A percentile compares a stretch with the other conserved stretches of the same genome.
These are phyloP conservation scores for Ceratothoa steindachneri DNA, from an alignment of 2,888 invertebrate species.

Conservation along the genomic window DNA sequence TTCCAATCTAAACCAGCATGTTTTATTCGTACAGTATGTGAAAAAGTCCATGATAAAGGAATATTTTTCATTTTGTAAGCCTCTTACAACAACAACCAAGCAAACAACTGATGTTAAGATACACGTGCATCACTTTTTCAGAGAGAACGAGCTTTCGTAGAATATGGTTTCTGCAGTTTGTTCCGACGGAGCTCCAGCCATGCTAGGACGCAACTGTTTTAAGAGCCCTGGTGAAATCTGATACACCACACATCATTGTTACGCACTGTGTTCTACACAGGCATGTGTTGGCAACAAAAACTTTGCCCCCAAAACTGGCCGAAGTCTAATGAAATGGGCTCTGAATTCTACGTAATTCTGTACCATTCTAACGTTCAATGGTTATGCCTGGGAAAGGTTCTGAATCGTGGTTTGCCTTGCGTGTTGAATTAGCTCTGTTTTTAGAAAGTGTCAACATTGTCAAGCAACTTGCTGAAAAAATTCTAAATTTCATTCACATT, in stretches of 20 bases:
- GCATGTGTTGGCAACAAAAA: too few relatives aligned
- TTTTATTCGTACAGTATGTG: too few relatives aligned
- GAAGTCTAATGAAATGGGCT: slow-evolving; percentile 31
- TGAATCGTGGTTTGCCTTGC: slow-evolving; percentile 26
- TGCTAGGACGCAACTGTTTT: slow-evolving; percentile 26
- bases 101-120: slow-evolving; percentile 6
- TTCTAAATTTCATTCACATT: slow-evolving; percentile 31
- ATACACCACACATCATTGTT: slow-evolving; percentile 17
- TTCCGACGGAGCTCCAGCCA: slow-evolving; percentile 23
- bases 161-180: too few relatives aligned
- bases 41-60: too few relatives aligned
- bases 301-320: too few relatives aligned
- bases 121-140: slow-evolving; percentile 12
- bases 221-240: slow-evolving; percentile 21
- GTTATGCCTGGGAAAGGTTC: slow-evolving; percentile 30
- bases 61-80: slow-evolving; percentile 3
- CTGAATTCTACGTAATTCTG: slow-evolving; percentile 29
- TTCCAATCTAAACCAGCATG: too few relatives aligned
- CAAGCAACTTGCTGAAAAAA: slow-evolving; percentile 41
- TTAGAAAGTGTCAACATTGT: slow-evolving; percentile 26
- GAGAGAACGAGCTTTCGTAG: slow-evolving; percentile 5
- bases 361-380: slow-evolving; percentile 28
- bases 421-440: slow-evolving; percentile 32
- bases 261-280: neutral
- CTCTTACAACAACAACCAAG: slow-evolving; percentile 7